Conservation (phyloP, 2,113 vertebrate genomes). For the Psettodes erumei region DNA sequence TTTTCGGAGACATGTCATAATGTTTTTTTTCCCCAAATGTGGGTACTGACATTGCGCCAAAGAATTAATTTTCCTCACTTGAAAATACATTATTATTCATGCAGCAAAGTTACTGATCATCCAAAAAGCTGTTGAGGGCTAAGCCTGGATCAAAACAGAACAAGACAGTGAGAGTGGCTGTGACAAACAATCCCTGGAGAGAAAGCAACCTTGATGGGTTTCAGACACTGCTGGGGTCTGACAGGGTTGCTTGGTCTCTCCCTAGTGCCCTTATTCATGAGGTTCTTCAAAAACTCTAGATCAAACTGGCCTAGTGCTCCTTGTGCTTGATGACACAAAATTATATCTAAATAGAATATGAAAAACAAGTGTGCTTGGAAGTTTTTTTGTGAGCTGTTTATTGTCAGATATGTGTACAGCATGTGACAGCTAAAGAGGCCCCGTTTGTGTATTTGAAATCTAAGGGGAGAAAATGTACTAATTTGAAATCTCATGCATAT, state of each 20-base stretch:
- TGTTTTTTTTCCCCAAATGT: slow-evolving; percentile 50
- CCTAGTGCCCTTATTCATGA: slow-evolving; percentile 56
- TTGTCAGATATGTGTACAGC: slow-evolving; percentile 49
- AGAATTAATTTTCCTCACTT: slow-evolving; percentile 64
- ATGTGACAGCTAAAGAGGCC: slow-evolving; percentile 58
- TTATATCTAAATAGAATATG: slow-evolving; percentile 67
- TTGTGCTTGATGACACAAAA: slow-evolving; percentile 59
- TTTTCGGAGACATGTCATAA: slow-evolving; percentile 37
- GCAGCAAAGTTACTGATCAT: slow-evolving; percentile 62
- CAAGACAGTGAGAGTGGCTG: slow-evolving; percentile 61
- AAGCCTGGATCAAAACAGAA: slow-evolving; percentile 72
- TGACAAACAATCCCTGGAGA: slow-evolving; percentile 59
- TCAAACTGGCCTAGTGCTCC: slow-evolving; percentile 43
- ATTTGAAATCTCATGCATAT: slow-evolving; percentile 74
- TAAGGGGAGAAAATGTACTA: slow-evolving; percentile 27
- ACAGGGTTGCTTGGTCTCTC: slow-evolving; percentile 66
- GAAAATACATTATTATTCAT: slow-evolving; percentile 71
- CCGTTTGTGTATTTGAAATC: slow-evolving; percentile 40
- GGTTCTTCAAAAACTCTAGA: slow-evolving; percentile 39
- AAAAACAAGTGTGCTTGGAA: slow-evolving; percentile 43
- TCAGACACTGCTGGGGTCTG: slow-evolving; percentile 65
- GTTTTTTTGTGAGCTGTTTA: slow-evolving; percentile 43
- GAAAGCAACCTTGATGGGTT: slow-evolving; percentile 68
- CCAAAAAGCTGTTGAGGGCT: slow-evolving; percentile 64
- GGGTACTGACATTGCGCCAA: slow-evolving; percentile 49